Base-by-base conservation (phyloP, 2,888 invertebrate genomes). In the Beris chalybata region DNA sequence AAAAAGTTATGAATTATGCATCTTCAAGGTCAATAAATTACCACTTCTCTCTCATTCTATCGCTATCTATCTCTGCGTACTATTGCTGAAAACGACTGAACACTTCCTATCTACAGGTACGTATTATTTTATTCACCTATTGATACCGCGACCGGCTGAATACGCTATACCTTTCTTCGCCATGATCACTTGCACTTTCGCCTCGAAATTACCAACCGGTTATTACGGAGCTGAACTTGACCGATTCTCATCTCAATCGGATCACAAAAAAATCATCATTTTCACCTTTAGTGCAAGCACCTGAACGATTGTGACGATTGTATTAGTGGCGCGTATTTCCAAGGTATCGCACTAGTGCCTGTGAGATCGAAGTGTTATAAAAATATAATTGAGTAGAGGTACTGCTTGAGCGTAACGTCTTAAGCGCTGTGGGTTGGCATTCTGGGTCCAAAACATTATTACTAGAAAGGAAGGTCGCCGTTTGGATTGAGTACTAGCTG, bases 141-240 rank as follows among this genome's bases (percentile, higher is more conserved):
- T 43, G 43, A 56, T 56, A 43, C 56, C 56, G 22, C 43, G 54
- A 54, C 31, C 32, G 29, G 22, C 13, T 6, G 15, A 12, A 6
- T 6, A 22, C 32, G 12, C 5, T n/a, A 12, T 32, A 6, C 54
- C 56, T 56, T 56, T 56, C 56, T 56, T 56, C 44, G n/a, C 2
- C 4, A 43, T 43, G 15, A 38, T n/a, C 54, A 55, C 43, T 56
- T 38, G 43, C 38, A 38, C 43, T 56, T 56, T 56, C 29, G 13
- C 43, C 43, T 43, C 43, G 15, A 13, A 15, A 6, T 15, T 13
- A 43, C 56, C 44, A 56, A 38, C 11, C 43, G 4, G 38, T 38
- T 56, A 56, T 56, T 12, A 38, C 43, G 32, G 32, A 22, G 56
- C 13, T 56, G 56, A 56, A 56, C 56, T 56, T 56, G 56, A 56